Conservation (phyloP, 2,113 vertebrate species). For the Gadus chalcogrammus region DNA sequence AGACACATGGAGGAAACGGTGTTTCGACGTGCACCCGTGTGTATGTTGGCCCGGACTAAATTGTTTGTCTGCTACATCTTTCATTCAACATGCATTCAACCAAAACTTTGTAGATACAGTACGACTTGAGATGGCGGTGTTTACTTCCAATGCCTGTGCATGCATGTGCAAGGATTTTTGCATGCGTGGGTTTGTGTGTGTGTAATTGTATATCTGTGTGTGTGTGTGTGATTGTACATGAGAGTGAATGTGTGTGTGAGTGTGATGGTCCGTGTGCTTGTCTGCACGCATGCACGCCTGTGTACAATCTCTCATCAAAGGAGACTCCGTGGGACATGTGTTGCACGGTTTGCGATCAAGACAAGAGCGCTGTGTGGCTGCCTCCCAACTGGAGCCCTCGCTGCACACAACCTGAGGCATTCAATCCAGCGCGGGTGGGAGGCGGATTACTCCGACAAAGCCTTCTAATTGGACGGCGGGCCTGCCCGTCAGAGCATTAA, state of each 20-base stretch:
- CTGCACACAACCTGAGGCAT: conserved; percentile 48
- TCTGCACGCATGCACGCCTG: neutral
- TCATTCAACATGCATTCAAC: no score
- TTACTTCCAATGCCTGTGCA: no score
- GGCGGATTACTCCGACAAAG: conserved; percentile 11
- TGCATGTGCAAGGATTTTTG: no score
- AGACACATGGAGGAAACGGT: no score
- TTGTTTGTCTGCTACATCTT: no score
- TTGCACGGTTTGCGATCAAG: conserved; percentile 20
- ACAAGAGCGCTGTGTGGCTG: conserved; percentile 31
- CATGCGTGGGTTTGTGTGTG: no score
- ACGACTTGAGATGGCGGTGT: neutral
- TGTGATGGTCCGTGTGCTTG: conserved; percentile 1
- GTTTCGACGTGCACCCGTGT: no score
- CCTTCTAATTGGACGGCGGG: conserved; percentile 37
- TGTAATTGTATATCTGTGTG: no score
- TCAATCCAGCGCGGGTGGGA: conserved; percentile 31
- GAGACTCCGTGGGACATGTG: conserved; percentile 29
- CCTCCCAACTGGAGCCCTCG: conserved; percentile 39
- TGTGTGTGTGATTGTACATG: neutral
- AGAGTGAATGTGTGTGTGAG: neutral
- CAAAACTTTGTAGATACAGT: no score
- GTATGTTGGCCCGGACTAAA: no score
- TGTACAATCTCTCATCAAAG: conserved; percentile 29
- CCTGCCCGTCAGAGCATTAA: conserved; percentile 44